Percentiles rank a stretch among this genome's conserved stretches.
phyloP scores from a whole-genome alignment of 2,797 vertebrate species.

The Pagetopsis macropterus region DNA sequence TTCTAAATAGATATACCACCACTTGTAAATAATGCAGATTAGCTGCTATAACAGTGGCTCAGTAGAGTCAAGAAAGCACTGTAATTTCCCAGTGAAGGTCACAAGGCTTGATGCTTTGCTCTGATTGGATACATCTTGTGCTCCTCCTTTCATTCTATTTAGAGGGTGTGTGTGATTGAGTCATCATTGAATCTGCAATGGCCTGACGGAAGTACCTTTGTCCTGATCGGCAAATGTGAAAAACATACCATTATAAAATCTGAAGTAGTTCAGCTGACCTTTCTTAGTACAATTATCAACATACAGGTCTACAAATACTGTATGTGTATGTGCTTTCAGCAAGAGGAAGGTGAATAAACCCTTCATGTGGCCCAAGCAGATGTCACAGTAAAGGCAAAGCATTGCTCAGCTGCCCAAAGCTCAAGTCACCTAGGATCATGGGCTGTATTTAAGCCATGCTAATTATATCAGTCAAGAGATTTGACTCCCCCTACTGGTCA shows the following conservation, averaged over 20 bases:
- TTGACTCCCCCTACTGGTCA: slow-evolving; percentile 69
- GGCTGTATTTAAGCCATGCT: slow-evolving; percentile 50
- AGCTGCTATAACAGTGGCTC: slow-evolving; percentile 7
- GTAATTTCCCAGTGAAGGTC: slow-evolving; percentile 48
- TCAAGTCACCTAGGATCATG: slow-evolving; percentile 46
- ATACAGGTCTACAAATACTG: background rate
- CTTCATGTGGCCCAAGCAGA: background rate
- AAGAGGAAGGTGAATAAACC: background rate
- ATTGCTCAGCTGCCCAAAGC: slow-evolving; percentile 12
- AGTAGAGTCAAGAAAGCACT: slow-evolving; percentile 16
- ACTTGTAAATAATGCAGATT: background rate
- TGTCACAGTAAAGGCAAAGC: background rate
- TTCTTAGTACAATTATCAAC: slow-evolving; percentile 1
- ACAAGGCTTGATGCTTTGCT: slow-evolving; percentile 50
- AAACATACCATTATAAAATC: no score
- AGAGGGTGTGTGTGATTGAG: slow-evolving; percentile 62
- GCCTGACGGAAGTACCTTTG: slow-evolving; percentile 23
- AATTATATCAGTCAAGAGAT: slow-evolving; percentile 48
- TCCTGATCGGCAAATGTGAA: slow-evolving; percentile 13
- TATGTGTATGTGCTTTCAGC: background rate
- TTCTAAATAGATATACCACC: background rate
- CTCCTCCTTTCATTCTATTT: slow-evolving; percentile 68
- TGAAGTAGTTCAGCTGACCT: background rate
- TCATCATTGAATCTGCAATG: slow-evolving; percentile 58
- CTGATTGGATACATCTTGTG: slow-evolving; percentile 57